Percentiles rank a stretch among this genome's conserved stretches.
Conservation (phyloP, 2,797 vertebrate genomes). For the Rhodeus uyekii region DNA sequence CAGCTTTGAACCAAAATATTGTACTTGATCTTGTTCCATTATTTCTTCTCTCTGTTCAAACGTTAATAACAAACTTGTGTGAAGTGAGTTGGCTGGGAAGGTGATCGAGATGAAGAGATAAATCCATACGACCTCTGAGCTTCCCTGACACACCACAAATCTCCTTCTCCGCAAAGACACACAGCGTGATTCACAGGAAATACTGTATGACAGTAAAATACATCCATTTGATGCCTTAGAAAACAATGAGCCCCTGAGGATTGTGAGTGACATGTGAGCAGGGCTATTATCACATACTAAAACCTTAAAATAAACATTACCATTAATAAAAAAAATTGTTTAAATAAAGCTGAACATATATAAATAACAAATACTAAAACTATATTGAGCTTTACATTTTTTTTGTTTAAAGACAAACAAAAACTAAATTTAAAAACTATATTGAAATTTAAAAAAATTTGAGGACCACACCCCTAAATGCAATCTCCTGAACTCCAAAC, state of each 20-base stretch:
- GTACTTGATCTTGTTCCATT: constrained; percentile 69
- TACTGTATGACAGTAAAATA: constrained; percentile 1
- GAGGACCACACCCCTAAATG: too few species aligned
- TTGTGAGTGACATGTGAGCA: neutral
- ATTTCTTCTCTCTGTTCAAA: constrained; percentile 62
- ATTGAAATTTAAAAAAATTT: too few species aligned
- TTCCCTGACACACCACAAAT: neutral
- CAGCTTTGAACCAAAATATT: constrained; percentile 72
- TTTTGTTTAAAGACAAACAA: too few species aligned
- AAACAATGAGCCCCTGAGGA: neutral
- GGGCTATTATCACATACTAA: neutral
- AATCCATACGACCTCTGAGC: neutral
- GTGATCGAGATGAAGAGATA: neutral
- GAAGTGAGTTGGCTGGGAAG: neutral
- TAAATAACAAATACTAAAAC: too few species aligned
- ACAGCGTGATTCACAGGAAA: neutral
- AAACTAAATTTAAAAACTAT: too few species aligned
- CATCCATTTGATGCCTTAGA: neutral
- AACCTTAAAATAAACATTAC: neutral
- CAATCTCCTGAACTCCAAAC: too few species aligned
- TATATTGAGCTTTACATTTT: too few species aligned
- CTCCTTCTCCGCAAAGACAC: neutral
- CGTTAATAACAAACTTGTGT: constrained; percentile 55
- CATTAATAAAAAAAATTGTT: too few species aligned
- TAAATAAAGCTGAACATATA: too few species aligned